A percentile compares a stretch with the other conserved stretches of the same genome.
Conservation (phyloP, 1,140 invertebrate species). For the Drosophila persimilis region DNA sequence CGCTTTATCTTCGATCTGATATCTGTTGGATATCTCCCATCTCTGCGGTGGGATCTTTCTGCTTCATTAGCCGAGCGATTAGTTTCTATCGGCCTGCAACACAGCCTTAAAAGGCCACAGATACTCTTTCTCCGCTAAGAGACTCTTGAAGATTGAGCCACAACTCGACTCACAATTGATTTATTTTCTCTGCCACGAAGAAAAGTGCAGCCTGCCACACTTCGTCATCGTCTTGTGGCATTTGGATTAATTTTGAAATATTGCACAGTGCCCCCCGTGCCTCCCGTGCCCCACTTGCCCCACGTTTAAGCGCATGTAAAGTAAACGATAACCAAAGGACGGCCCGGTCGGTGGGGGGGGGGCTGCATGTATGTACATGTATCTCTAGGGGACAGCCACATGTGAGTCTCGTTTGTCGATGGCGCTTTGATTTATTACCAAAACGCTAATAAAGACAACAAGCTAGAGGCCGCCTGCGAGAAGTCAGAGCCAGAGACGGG, state of each 20-base stretch:
- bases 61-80: constrained; percentile 76
- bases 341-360: neutral
- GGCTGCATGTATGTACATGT: constrained; percentile 12
- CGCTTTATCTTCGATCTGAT: constrained; percentile 50
- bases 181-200: constrained; percentile 76
- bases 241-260: constrained; percentile 82
- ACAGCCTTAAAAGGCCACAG: constrained; percentile 55
- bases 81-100: constrained; percentile 8
- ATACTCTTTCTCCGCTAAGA: constrained; percentile 7
- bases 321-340: constrained; percentile 23
- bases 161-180: constrained; percentile 71
- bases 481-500: constrained; percentile 13
- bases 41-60: constrained; percentile 28
- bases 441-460: constrained; percentile 78
- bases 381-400: constrained; percentile 46
- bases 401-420: constrained; percentile 59
- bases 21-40: no score
- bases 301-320: constrained; percentile 68
- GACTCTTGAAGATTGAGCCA: constrained; percentile 68
- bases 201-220: constrained; percentile 66
- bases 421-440: constrained; percentile 76
- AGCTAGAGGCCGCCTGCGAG: constrained; percentile 65
- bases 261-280: constrained; percentile 46
- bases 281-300: constrained; percentile 26
- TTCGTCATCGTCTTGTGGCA: constrained; percentile 74